A percentile compares a stretch with the other conserved stretches of the same genome.
Conservation (phyloP, 2,113 vertebrate species). For the Brienomyrus longianalis region DNA sequence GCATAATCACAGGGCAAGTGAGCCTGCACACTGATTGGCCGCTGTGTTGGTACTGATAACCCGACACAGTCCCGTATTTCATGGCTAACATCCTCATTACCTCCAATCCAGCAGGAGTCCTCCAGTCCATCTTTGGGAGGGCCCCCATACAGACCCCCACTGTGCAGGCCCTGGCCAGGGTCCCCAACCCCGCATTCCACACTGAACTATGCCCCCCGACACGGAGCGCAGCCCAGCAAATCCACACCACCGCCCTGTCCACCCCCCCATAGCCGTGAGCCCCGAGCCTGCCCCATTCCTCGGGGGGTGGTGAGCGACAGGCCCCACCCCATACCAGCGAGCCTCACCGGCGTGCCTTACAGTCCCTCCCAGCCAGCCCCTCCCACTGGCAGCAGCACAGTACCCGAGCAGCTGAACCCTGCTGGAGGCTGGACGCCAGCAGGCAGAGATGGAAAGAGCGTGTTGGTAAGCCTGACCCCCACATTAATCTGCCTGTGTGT, state of each 20-base stretch:
- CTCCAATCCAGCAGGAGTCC: slow-evolving; percentile 48
- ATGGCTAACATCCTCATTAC: not conserved
- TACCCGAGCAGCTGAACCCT: slow-evolving; percentile 33
- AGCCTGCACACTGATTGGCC: not conserved
- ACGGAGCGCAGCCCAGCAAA: slow-evolving; percentile 5
- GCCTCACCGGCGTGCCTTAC: slow-evolving; percentile 84
- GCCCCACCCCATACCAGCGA: slow-evolving; percentile 75
- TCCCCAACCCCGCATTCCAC: slow-evolving; percentile 11
- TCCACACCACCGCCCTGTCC: slow-evolving; percentile 8
- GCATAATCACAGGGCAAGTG: slow-evolving; percentile 1
- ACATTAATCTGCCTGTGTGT: not conserved
- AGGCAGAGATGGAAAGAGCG: slow-evolving; percentile 58
- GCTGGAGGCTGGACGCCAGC: slow-evolving; percentile 46
- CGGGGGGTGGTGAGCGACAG: slow-evolving; percentile 47
- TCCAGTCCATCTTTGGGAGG: slow-evolving; percentile 47
- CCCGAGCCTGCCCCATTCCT: slow-evolving; percentile 41
- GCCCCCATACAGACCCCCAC: slow-evolving; percentile 33
- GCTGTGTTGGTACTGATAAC: not conserved
- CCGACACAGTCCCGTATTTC: not conserved
- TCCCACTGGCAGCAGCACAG: not conserved
- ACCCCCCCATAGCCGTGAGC: slow-evolving; percentile 28
- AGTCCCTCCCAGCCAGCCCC: slow-evolving; percentile 48
- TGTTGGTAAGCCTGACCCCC: slow-evolving; percentile 55
- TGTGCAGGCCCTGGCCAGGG: not conserved
- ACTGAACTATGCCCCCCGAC: not conserved